Evolutionary conservation across 1,140 invertebrate genomes (phyloP), one percentile per base, ranked within the genome.

Genomic region (Drosophila carrolli): DNA sequence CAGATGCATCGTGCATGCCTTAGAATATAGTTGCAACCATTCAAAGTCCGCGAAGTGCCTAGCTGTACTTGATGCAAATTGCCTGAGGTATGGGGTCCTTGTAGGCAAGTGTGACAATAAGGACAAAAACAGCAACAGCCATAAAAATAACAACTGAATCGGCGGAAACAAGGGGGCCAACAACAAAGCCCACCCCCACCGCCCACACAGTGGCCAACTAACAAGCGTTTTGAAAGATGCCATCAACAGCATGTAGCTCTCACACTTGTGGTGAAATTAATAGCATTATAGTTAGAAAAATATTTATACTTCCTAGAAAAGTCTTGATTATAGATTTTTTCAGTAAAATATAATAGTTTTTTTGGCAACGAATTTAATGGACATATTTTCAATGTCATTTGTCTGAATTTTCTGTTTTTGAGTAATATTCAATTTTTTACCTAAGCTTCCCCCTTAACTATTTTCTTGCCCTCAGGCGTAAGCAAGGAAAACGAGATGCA

Each of bases 11-110:
- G n/a, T 32, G 14, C 50, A 29, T 66, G 43, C 29, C 14, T n/a
- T 11, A 11, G 55, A 44, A 60, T 67, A 27, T 50, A 27, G 13
- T 10, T 40, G 19, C 29, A 23, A 9, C 61, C 51, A 58, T 58
- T 65, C 41, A 65, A 59, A 58, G 61, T 38, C 54, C 11, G 35
- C 43, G 4, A 61, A 66, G 43, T 62, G 62, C 46, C 60, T 37
- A 59, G 48, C 50, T 37, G 32, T 46, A 68, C 65, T 68, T 53
- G 46, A 68, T 46, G 60, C 65, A 65, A 68, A 68, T 66, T 68
- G 60, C 38, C 60, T 27, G 38, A 27, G 60, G 46, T 37, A 14
- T 19, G 46, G 44, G 44, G 19, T 13, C n/a, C 46, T 53, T 51
- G 46, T 44, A 32, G 13, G 65, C 29, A 44, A 65, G 60, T 51